These are phyloP conservation scores for Parapsyche elsis DNA, from an alignment of 1,140 invertebrate genomes.

Conservation along the genomic window DNA sequence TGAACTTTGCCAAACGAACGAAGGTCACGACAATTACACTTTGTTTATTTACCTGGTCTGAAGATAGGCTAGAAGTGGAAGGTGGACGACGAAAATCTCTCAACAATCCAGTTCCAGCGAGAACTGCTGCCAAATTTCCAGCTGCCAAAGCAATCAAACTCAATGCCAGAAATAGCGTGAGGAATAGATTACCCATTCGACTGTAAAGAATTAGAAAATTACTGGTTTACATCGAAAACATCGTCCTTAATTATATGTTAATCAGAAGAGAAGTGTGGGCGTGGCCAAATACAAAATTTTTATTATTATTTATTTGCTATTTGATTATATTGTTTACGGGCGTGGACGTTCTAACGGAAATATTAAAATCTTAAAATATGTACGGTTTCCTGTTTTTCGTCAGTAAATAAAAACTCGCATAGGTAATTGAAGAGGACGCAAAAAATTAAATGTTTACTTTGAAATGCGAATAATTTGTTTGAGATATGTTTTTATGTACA, in stretches of 20 bases:
- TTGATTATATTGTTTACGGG: neutral
- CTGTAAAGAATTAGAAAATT: constrained; percentile 30
- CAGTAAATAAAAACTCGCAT: too few relatives aligned
- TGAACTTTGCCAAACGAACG: neutral
- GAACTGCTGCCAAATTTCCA: constrained; percentile 70
- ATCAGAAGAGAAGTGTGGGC: too few relatives aligned
- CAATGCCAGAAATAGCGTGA: constrained; percentile 70
- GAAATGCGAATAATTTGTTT: too few relatives aligned
- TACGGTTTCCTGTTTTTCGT: too few relatives aligned
- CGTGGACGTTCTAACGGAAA: neutral
- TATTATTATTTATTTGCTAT: neutral
- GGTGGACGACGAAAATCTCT: constrained; percentile 62
- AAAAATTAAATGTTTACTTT: too few relatives aligned
- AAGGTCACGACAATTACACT: neutral
- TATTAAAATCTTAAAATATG: too few relatives aligned
- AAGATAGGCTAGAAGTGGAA: neutral
- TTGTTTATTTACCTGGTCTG: constrained; percentile 21
- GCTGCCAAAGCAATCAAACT: constrained; percentile 69
- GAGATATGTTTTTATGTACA: too few relatives aligned
- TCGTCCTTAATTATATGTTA: too few relatives aligned
- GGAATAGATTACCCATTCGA: constrained; percentile 60
- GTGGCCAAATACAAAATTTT: neutral
- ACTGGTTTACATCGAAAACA: neutral
- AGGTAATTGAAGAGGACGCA: too few relatives aligned
- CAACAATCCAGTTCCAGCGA: constrained; percentile 70